These are phyloP conservation scores for Eulithis prunata DNA, from an alignment of 2,888 invertebrate species.

Conservation along the genomic window DNA sequence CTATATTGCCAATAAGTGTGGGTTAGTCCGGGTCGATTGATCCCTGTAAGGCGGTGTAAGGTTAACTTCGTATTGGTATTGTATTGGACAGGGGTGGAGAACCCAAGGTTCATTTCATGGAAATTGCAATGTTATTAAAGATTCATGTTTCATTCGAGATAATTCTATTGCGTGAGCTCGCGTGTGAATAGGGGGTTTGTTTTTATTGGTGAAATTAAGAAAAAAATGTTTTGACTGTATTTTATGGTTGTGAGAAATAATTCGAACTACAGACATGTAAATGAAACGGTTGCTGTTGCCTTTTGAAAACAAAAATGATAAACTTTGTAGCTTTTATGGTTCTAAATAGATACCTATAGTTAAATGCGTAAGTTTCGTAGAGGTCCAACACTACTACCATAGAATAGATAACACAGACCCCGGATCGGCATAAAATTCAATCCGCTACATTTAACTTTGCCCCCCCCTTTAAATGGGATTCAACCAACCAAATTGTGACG, in stretches of 20 bases:
- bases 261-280: too few relatives aligned
- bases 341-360: constrained; percentile 10
- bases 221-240: too few relatives aligned
- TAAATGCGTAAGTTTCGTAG: constrained; percentile 20
- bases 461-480: constrained; percentile 51
- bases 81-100: constrained; percentile 51
- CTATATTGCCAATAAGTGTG: constrained; percentile 43
- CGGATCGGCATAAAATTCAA: constrained; percentile 52
- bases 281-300: too few relatives aligned
- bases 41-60: constrained; percentile 26
- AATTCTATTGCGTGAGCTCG: constrained; percentile 33
- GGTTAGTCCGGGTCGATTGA: constrained; percentile 38
- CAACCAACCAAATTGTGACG: constrained; percentile 57
- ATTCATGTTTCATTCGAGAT: constrained; percentile 39
- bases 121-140: constrained; percentile 54
- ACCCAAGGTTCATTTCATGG: constrained; percentile 58
- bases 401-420: constrained; percentile 18
- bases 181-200: too few relatives aligned
- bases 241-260: too few relatives aligned
- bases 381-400: constrained; percentile 23
- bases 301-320: too few relatives aligned
- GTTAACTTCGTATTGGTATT: constrained; percentile 33
- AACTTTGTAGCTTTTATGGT: too few relatives aligned
- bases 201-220: too few relatives aligned
- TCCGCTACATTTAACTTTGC: constrained; percentile 57